Base-by-base conservation (phyloP, 2,797 vertebrate species). In the Halcyon leucocephala region DNA sequence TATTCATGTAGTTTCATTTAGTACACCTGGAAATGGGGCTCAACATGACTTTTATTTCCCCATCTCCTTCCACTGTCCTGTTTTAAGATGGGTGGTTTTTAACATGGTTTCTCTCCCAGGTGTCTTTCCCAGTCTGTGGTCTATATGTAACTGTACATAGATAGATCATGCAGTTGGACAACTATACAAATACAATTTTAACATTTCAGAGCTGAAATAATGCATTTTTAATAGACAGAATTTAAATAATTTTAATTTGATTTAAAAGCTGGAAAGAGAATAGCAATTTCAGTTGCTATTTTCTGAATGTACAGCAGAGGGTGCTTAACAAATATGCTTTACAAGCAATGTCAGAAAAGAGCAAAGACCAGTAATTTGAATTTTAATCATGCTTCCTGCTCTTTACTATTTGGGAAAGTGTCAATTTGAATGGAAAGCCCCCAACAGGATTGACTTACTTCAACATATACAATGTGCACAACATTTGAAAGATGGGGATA, bases 221-320 rank as follows among this genome's bases (percentile, higher is more conserved):
- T 77, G 26, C 55, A 31, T 79, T 72, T 80, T 31, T 12, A 48
- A 16, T 26, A 81, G 25, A 19, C 21, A 77, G 46, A 49, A 51
- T 55, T 77, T 33, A 70, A 70, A 70, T 70, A 3, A 49, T 62
- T 70, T 72, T 15, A 29, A 11, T 24, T 55, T 65, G 11, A 21
- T 87, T 82, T n/a, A 12, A 81, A 90, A 90, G 12, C 29, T 81
- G 46, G 26, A 41, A 91, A 83, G 37, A 86, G 48, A 79, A 29
- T 3, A 88, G 18, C 39, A 62, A 8, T 89, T 86, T 73, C 70
- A 31, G 35, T 87, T 96, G 95, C 93, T 92, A 13, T 97, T 93
- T 96, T 92, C 95, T 82, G 80, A 82, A 83, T 20, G 77, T 73
- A 93, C 95, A 94, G 93, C 87, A 96, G 96, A 90, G 94, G 96